These are phyloP conservation scores for Heterodera schachtii DNA, from an alignment of 1,140 invertebrate species.

Conservation along the genomic window DNA sequence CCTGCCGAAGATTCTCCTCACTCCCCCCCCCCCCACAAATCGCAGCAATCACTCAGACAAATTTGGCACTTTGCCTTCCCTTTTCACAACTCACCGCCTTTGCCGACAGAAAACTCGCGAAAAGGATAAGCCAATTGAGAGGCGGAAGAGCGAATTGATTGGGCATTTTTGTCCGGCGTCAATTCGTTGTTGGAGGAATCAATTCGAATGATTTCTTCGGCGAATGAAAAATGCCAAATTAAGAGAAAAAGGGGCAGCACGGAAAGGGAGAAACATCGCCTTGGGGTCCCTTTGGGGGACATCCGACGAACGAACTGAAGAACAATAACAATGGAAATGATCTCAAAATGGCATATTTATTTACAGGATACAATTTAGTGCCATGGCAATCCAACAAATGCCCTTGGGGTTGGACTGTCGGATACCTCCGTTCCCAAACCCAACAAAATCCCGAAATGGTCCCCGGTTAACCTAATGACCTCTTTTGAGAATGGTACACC, in stretches of 20 bases:
- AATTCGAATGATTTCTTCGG: conserved; percentile 27
- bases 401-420: too few species aligned
- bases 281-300: not conserved
- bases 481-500: not conserved
- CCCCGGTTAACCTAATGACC: too few species aligned
- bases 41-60: not conserved
- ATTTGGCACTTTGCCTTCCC: too few species aligned
- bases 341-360: too few species aligned
- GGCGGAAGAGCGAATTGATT: not conserved
- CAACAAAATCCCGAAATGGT: too few species aligned
- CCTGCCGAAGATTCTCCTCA: too few species aligned
- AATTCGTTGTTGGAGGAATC: conserved; percentile 16
- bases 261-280: not conserved
- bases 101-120: conserved; percentile 28
- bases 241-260: not conserved
- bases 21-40: too few species aligned
- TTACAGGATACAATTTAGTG: too few species aligned
- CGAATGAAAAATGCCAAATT: not conserved
- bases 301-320: not conserved
- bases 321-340: too few species aligned
- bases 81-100: conserved; percentile 3
- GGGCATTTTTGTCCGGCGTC: not conserved
- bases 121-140: conserved; percentile 5
- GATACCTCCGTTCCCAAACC: too few species aligned
- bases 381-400: too few species aligned